Evolutionary conservation across 2,113 vertebrate genomes (phyloP), one percentile per base, ranked within the genome.

Genomic region (Erythrolamprus reginae): DNA sequence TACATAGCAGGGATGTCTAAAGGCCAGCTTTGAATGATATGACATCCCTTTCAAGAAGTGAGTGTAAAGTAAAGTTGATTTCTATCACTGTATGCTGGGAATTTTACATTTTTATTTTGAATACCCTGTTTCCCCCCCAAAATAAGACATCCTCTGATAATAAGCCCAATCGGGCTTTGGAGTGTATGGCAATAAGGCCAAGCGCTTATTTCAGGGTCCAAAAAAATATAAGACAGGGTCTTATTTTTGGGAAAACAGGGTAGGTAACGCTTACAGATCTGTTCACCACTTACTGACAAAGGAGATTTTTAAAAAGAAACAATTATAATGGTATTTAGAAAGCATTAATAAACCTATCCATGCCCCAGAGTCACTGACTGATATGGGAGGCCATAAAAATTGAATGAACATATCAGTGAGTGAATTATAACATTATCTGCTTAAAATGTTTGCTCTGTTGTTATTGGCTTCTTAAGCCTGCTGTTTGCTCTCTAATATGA

Each of bases 401-500:
- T 65, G 61, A 65, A 65, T 65, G 48, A 48, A 1, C n/a, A n/a
- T n/a, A n/a, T 51, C 23, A 56, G 1, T 61, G 10, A n/a, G 10
- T n/a, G 61, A 53, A 93, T 90, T 7, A 86, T 48, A 92, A 51
- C 77, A 90, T 1, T 45, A 92, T 87, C 83, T 70, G 47, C 56
- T 38, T 86, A 33, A 90, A 90, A 70, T 28, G n/a, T 42, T 70
- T 45, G 10, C 10, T n/a, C 53, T 83, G 50, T 89, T 89, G 88
- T 0, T 10, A 89, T 1, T 10, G 1, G 90, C 86, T 90, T 92
- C 90, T 88, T 24, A 84, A 88, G 33, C 33, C 7, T 77, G 33
- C 33, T n/a, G 5, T 6, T 38, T 0, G 17, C 33, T 77, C 17
- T 77, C 70, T 17, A 77, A 7, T 21, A 87, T 38, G 33, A 33